Percentiles rank a stretch among this genome's conserved stretches.
phyloP scores from a whole-genome alignment of 2,888 invertebrate species.

The Dolomedes plantarius region DNA sequence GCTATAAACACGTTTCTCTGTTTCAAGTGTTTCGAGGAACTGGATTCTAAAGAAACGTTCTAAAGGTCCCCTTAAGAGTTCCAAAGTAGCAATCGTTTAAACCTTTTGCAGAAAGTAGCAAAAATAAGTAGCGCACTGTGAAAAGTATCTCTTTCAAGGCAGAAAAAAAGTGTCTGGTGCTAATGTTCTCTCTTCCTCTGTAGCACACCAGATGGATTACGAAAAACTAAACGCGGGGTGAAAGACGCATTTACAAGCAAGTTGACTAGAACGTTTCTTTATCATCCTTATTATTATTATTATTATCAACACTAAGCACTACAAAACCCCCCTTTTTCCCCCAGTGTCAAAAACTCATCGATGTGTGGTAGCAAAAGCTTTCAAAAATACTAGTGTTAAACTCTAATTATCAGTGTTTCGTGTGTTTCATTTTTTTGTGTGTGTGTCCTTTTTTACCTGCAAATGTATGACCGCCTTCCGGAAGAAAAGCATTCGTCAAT shows the following conservation, averaged over 20 bases:
- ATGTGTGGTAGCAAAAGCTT: not conserved
- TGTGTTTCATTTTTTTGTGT: not conserved
- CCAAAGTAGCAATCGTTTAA: no score
- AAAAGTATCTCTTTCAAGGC: no score
- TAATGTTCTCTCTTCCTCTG: no score
- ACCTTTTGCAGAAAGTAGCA: no score
- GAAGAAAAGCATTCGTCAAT: slow-evolving; percentile 12
- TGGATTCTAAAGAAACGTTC: no score
- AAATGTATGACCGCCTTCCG: slow-evolving; percentile 19
- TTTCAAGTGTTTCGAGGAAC: no score
- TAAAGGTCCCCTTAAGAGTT: no score
- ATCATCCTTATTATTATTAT: not conserved
- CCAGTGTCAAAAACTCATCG: not conserved
- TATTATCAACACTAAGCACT: not conserved
- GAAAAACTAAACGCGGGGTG: not conserved
- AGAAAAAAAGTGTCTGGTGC: no score
- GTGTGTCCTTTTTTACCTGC: not conserved
- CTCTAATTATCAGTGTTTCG: slow-evolving; percentile 19
- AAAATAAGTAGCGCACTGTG: no score
- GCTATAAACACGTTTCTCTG: no score
- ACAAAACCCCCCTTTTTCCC: not conserved
- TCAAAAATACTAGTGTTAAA: not conserved
- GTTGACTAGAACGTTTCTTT: not conserved
- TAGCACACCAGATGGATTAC: not conserved
- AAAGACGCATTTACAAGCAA: not conserved